Evolutionary conservation across 2,797 vertebrate genomes (phyloP).

Genomic region (Melanotaenia pygmaea): DNA sequence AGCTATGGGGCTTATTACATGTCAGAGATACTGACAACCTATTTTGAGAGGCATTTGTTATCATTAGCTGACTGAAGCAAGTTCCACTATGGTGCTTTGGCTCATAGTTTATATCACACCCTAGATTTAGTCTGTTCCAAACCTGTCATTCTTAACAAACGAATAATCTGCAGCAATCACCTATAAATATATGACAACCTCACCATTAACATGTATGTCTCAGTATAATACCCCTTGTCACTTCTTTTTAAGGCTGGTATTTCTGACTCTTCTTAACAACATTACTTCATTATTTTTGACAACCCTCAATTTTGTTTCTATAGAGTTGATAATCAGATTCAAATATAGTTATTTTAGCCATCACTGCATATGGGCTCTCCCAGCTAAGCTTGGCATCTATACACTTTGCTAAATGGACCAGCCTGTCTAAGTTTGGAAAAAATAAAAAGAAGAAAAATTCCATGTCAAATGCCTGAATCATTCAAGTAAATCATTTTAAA

Average conservation of each 20-base stretch:
- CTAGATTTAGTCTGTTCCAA: conserved; percentile 20
- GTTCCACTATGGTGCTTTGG: conserved; percentile 17
- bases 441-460: conserved; percentile 25
- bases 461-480: background rate
- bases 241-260: conserved; percentile 8
- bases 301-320: conserved; percentile 3
- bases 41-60: conserved; percentile 34
- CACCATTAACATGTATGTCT: conserved; percentile 13
- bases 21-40: conserved; percentile 36
- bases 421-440: background rate
- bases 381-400: background rate
- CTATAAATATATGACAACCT: conserved; percentile 1
- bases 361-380: background rate
- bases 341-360: conserved; percentile 8
- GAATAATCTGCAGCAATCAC: conserved; percentile 4
- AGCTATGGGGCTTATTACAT: conserved; percentile 35
- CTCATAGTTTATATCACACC: conserved; percentile 34
- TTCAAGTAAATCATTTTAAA: background rate
- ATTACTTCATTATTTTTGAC: conserved; percentile 2
- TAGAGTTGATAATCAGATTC: conserved; percentile 6
- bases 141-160: conserved; percentile 34
- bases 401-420: background rate
- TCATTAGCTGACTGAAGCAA: conserved; percentile 36
- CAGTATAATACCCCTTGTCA: conserved; percentile 19
- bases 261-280: background rate